Conservation (phyloP, 2,888 invertebrate species). For the Amblyjoppa fuscipennis region DNA sequence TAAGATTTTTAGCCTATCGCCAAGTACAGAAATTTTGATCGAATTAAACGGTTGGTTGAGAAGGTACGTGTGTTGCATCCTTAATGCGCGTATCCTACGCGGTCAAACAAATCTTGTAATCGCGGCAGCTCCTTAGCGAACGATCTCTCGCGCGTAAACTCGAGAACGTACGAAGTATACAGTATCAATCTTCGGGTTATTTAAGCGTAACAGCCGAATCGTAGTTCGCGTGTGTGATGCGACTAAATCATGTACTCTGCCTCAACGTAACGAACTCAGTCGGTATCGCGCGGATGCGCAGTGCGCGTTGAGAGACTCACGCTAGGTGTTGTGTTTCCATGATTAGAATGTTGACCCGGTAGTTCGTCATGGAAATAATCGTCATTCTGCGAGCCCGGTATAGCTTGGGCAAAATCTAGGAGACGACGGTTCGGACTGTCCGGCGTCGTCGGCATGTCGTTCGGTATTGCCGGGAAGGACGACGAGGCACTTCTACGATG, state of each 20-base stretch:
- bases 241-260: conserved; percentile 36
- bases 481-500: conserved; percentile 86
- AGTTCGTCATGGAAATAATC: conserved; percentile 83
- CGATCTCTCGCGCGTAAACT: conserved; percentile 1
- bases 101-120: conserved; percentile 3
- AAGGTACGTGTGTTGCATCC: too few relatives aligned
- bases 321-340: conserved; percentile 83
- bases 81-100: too few relatives aligned
- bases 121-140: conserved; percentile 1
- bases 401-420: conserved; percentile 83
- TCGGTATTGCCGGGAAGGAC: conserved; percentile 82
- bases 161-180: background rate
- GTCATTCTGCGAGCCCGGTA: conserved; percentile 82
- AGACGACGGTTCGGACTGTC: conserved; percentile 83
- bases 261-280: conserved; percentile 28
- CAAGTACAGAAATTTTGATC: too few relatives aligned
- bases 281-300: background rate
- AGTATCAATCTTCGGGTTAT: background rate
- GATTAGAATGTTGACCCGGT: conserved; percentile 81
- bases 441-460: conserved; percentile 82
- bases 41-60: too few relatives aligned
- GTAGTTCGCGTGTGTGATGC: conserved; percentile 46
- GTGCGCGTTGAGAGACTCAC: conserved; percentile 77
- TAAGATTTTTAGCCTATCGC: too few relatives aligned
- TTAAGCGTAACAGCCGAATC: background rate